These are phyloP conservation scores for Ditula angustiorana DNA, from an alignment of 2,888 invertebrate species.

Conservation along the genomic window DNA sequence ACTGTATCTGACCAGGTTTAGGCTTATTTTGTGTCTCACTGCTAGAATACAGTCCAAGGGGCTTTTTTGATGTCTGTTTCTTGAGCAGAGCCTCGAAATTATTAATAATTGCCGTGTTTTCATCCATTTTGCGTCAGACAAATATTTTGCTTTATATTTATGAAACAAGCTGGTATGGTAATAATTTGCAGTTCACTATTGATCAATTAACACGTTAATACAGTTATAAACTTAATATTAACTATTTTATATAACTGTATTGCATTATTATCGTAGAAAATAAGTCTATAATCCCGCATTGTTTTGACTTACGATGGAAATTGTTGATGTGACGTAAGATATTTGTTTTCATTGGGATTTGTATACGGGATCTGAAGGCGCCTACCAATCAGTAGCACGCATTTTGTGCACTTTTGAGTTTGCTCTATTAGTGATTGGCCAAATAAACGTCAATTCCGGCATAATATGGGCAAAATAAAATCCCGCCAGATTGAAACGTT, in stretches of 20 bases:
- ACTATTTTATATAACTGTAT: not conserved
- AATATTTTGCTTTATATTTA: slow-evolving; percentile 24
- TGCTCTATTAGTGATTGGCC: too few relatives aligned
- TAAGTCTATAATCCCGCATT: not conserved
- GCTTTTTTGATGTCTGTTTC: slow-evolving; percentile 44
- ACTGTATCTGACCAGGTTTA: slow-evolving; percentile 7
- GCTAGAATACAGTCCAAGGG: slow-evolving; percentile 52
- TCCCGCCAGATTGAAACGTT: too few relatives aligned
- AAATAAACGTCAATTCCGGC: too few relatives aligned
- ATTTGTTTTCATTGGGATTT: not conserved
- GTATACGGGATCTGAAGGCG: not conserved
- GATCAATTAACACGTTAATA: not conserved
- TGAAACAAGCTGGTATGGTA: slow-evolving; percentile 16
- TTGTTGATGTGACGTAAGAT: not conserved
- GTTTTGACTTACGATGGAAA: slow-evolving; percentile 15
- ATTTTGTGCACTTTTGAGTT: not conserved
- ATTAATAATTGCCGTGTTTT: slow-evolving; percentile 41
- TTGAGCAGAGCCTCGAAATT: slow-evolving; percentile 58
- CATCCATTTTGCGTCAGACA: slow-evolving; percentile 42
- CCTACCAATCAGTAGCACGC: not conserved
- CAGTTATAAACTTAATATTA: not conserved
- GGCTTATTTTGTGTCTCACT: slow-evolving; percentile 38
- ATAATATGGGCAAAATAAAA: too few relatives aligned
- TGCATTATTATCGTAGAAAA: not conserved
- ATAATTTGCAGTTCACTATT: not conserved